These are phyloP conservation scores for Idaea biselata DNA, from an alignment of 2,888 invertebrate species.

Conservation along the genomic window DNA sequence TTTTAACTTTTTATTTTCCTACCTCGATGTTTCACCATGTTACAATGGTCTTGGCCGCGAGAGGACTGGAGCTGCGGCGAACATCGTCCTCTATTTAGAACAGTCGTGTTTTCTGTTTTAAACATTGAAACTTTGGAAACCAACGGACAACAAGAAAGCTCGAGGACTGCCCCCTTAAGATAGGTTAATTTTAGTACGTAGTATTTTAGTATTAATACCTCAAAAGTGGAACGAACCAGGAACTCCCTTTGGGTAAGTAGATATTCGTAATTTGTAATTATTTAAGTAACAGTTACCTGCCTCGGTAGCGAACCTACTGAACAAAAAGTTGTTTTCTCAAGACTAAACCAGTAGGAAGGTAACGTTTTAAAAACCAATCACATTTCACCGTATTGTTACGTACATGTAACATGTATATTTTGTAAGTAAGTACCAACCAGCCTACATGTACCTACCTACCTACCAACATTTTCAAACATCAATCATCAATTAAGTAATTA, in stretches of 20 bases:
- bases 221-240: background rate
- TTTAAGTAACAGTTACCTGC: background rate
- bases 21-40: too few species aligned
- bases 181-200: too few species aligned
- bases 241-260: background rate
- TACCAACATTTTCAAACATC: background rate
- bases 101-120: too few species aligned
- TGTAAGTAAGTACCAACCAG: background rate
- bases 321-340: constrained; percentile 1
- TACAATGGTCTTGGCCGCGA: too few species aligned
- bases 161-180: too few species aligned
- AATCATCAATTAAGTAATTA: too few species aligned
- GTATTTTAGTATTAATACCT: too few species aligned
- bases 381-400: background rate
- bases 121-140: too few species aligned
- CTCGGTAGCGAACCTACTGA: background rate
- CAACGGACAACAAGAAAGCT: too few species aligned
- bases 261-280: background rate
- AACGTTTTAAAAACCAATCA: background rate
- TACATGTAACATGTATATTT: background rate
- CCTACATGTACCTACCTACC: background rate
- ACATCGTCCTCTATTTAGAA: too few species aligned
- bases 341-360: background rate
- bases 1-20: too few species aligned
- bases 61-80: too few species aligned